These are phyloP conservation scores for Platycheirus rosarum DNA, from an alignment of 2,888 invertebrate genomes.

Conservation along the genomic window DNA sequence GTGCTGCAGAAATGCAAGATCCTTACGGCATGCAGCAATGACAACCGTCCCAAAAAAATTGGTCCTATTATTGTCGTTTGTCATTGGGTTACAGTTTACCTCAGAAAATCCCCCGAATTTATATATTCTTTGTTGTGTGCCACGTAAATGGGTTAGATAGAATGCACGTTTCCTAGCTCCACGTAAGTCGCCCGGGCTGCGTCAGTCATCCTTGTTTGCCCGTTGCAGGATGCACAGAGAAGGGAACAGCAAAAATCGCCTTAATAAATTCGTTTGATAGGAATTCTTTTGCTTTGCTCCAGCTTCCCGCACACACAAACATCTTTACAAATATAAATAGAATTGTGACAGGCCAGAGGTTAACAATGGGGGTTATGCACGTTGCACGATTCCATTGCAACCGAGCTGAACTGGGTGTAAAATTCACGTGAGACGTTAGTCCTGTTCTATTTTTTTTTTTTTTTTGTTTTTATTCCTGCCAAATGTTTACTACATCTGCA, in stretches of 20 bases:
- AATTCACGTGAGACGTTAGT: conserved; percentile 39
- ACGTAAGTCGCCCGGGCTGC: conserved; percentile 58
- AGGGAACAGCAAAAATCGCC: conserved; percentile 56
- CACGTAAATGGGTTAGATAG: conserved; percentile 58
- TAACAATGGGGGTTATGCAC: conserved; percentile 59
- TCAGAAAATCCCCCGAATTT: conserved; percentile 63
- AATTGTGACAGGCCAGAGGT: conserved; percentile 66
- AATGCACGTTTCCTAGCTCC: conserved; percentile 38
- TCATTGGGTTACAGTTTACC: conserved; percentile 53
- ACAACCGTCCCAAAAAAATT: conserved; percentile 30
- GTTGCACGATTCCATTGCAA: conserved; percentile 43
- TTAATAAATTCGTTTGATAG: conserved; percentile 53
- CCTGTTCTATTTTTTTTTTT: not conserved
- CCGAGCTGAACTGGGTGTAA: conserved; percentile 15
- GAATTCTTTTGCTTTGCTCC: conserved; percentile 28
- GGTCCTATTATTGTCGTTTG: conserved; percentile 59
- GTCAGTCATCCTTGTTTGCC: conserved; percentile 56
- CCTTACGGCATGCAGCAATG: conserved; percentile 26
- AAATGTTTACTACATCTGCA: conserved; percentile 65
- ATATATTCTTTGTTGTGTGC: conserved; percentile 46
- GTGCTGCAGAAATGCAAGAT: conserved; percentile 17
- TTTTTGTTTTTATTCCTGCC: not conserved
- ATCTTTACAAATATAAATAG: conserved; percentile 8
- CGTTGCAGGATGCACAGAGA: conserved; percentile 5
- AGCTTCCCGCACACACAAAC: conserved; percentile 6